phyloP scores from a whole-genome alignment of 35 echinoderm and acorn worm genomes.

The Eucidaris tribuloides region DNA sequence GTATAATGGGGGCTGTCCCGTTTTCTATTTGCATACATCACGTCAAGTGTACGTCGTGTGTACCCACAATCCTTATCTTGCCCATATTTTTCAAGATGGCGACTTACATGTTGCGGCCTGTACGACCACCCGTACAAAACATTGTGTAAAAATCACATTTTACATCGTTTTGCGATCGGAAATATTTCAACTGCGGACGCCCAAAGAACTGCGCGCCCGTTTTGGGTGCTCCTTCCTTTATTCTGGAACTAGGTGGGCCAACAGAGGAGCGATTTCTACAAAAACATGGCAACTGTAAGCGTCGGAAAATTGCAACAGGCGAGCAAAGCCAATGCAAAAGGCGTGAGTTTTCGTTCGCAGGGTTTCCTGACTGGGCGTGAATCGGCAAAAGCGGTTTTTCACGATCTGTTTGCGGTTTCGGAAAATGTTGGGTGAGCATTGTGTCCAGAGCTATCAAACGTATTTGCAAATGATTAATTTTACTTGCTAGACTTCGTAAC shows the following conservation, averaged over 20 bases:
- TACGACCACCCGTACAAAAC: slow-evolving; percentile 10
- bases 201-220: not conserved
- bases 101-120: slow-evolving; percentile 25
- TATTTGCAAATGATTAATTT: too few relatives aligned
- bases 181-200: not conserved
- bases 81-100: slow-evolving; percentile 18
- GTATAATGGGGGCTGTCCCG: too few relatives aligned
- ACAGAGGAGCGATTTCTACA: not conserved
- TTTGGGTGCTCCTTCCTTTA: not conserved
- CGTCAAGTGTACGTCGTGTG: too few relatives aligned
- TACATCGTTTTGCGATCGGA: not conserved
- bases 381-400: slow-evolving; percentile 12
- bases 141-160: not conserved
- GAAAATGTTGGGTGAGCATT: slow-evolving; percentile 24
- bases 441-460: too few relatives aligned
- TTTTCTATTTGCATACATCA: too few relatives aligned
- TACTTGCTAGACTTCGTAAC: too few relatives aligned
- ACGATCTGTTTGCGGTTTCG: not conserved
- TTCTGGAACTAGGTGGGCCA: not conserved
- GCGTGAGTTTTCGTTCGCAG: slow-evolving; percentile 11
- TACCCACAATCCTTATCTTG: slow-evolving; percentile 27
- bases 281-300: slow-evolving; percentile 18
- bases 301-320: slow-evolving; percentile 13
- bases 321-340: not conserved
- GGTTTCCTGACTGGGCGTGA: slow-evolving; percentile 14